Evolutionary conservation across 2,113 vertebrate genomes (phyloP).

Genomic region (Petroica traversi): DNA sequence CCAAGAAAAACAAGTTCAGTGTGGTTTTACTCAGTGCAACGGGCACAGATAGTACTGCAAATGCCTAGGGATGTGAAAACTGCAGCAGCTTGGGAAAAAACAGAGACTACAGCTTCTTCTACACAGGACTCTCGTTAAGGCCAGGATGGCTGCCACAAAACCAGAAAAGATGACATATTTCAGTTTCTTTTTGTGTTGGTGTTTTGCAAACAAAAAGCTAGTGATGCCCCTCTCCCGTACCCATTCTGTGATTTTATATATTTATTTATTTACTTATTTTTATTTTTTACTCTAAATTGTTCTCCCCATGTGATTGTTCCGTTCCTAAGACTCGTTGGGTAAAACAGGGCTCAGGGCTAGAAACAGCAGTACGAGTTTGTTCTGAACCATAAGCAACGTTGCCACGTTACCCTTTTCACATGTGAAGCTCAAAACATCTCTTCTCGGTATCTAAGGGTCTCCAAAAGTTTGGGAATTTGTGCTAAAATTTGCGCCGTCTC

Average conservation of each 20-base stretch:
- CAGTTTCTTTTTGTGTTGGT: background rate
- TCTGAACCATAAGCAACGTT: background rate
- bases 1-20: background rate
- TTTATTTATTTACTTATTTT: too few relatives aligned
- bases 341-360: background rate
- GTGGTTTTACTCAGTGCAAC: background rate
- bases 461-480: background rate
- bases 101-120: too few relatives aligned
- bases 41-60: background rate
- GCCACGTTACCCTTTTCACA: background rate
- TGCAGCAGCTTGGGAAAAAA: too few relatives aligned
- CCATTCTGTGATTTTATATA: background rate
- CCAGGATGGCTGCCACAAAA: background rate
- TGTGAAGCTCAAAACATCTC: background rate
- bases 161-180: accelerated
- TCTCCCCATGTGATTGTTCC: background rate
- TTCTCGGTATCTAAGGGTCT: accelerated
- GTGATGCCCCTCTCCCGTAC: accelerated
- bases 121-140: too few relatives aligned
- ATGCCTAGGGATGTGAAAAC: background rate
- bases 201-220: background rate
- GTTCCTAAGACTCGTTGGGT: background rate
- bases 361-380: accelerated
- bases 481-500: accelerated
- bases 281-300: background rate